These are phyloP conservation scores for Grammomys dolichurus DNA, from an alignment of 2,113 vertebrate species.

Conservation along the genomic window DNA sequence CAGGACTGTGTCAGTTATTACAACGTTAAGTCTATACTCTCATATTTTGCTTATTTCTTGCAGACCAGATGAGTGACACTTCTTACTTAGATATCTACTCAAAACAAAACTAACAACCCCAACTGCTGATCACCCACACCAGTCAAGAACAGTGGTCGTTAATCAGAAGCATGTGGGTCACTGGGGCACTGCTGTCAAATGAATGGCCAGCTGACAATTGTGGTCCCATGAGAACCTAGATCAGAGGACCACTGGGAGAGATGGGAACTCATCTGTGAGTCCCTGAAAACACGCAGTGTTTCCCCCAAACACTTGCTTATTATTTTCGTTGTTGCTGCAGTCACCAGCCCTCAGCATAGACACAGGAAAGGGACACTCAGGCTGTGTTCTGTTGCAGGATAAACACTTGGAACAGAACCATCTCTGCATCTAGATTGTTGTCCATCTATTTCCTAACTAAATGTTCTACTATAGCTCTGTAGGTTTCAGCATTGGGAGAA, in stretches of 20 bases:
- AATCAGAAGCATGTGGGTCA: neutral
- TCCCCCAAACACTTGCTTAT: neutral
- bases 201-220: too few relatives aligned
- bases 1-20: neutral
- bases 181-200: neutral
- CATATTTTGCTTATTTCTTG: neutral
- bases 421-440: neutral
- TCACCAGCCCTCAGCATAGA: neutral
- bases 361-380: neutral
- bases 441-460: neutral
- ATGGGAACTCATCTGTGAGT: neutral
- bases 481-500: neutral
- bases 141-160: neutral
- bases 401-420: neutral
- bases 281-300: neutral
- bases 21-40: neutral
- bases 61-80: neutral
- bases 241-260: neutral
- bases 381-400: neutral
- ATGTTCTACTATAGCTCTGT: neutral
- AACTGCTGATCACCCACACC: neutral
- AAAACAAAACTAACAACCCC: neutral
- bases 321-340: neutral
- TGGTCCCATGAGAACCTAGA: neutral
- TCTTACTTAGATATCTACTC: neutral